phyloP scores from a whole-genome alignment of 2,888 invertebrate species.

The Marronus borbonicus region DNA sequence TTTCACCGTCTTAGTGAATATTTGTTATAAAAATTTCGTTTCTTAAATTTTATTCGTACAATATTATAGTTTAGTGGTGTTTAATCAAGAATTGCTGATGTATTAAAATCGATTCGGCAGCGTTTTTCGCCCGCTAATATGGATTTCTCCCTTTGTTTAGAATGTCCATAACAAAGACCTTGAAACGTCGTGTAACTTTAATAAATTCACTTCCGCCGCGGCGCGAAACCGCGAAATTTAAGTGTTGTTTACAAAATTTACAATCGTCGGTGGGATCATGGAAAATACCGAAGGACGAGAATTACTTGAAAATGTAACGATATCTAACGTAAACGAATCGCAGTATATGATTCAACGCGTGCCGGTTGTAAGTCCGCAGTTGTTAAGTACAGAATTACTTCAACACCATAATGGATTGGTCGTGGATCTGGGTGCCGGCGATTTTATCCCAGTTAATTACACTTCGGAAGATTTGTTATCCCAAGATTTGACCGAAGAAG shows the following conservation, averaged over 20 bases:
- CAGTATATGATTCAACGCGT: constrained; percentile 69
- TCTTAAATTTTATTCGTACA: constrained; percentile 31
- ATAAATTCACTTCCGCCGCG: constrained; percentile 59
- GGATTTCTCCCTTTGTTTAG: constrained; percentile 46
- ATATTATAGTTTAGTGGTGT: constrained; percentile 23
- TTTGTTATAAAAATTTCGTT: constrained; percentile 48
- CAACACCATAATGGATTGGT: constrained; percentile 68
- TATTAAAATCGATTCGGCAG: constrained; percentile 3
- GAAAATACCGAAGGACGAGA: constrained; percentile 62
- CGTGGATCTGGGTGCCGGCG: constrained; percentile 68
- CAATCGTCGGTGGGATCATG: constrained; percentile 56
- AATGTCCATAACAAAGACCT: constrained; percentile 60
- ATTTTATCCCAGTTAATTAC: constrained; percentile 69
- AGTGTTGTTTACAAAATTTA: constrained; percentile 52
- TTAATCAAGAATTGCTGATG: background rate
- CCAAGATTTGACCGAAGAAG: constrained; percentile 74
- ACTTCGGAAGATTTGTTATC: constrained; percentile 68
- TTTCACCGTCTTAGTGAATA: constrained; percentile 63
- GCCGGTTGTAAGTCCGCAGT: constrained; percentile 66
- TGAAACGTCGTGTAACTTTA: constrained; percentile 68
- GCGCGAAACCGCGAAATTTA: constrained; percentile 61
- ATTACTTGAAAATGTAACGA: constrained; percentile 67
- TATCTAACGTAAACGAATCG: constrained; percentile 63
- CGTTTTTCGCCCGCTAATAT: constrained; percentile 18
- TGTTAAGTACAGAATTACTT: constrained; percentile 67